Evolutionary conservation across 2,888 invertebrate species (phyloP).

Genomic region (Melanostoma mellinum): DNA sequence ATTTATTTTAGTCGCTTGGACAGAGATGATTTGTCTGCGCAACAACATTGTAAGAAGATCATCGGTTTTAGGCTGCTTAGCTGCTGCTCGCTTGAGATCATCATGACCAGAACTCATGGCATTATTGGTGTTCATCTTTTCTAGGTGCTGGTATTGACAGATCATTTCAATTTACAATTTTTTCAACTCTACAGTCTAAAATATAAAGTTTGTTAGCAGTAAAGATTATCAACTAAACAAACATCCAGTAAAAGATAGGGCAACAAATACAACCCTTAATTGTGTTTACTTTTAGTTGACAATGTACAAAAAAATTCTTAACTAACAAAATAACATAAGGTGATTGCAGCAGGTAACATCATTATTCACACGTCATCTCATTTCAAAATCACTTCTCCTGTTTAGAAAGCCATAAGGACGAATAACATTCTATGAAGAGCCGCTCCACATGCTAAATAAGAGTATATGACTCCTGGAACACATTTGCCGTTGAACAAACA

Average conservation of each 20-base stretch:
- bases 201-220: slow-evolving; percentile 45
- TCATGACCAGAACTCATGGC: slow-evolving; percentile 48
- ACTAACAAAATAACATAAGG: slow-evolving; percentile 45
- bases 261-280: not conserved
- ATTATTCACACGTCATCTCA: slow-evolving; percentile 36
- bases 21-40: slow-evolving; percentile 61
- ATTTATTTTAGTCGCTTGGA: slow-evolving; percentile 66
- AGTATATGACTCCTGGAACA: slow-evolving; percentile 33
- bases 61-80: slow-evolving; percentile 43
- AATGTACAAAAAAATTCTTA: slow-evolving; percentile 58
- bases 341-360: slow-evolving; percentile 59
- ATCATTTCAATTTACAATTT: slow-evolving; percentile 60
- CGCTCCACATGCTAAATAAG: slow-evolving; percentile 39
- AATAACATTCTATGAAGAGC: slow-evolving; percentile 30
- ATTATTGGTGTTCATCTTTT: slow-evolving; percentile 37
- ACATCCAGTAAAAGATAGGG: not conserved
- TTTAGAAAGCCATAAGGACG: slow-evolving; percentile 15
- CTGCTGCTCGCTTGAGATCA: slow-evolving; percentile 50
- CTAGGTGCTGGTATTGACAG: slow-evolving; percentile 43
- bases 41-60: slow-evolving; percentile 54
- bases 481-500: slow-evolving; percentile 50
- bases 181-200: slow-evolving; percentile 49
- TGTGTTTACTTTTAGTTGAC: slow-evolving; percentile 47
- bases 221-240: slow-evolving; percentile 51
- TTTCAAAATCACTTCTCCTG: slow-evolving; percentile 42